These are phyloP conservation scores for Sialis lutaria DNA, from an alignment of 2,888 invertebrate genomes.

Conservation along the genomic window DNA sequence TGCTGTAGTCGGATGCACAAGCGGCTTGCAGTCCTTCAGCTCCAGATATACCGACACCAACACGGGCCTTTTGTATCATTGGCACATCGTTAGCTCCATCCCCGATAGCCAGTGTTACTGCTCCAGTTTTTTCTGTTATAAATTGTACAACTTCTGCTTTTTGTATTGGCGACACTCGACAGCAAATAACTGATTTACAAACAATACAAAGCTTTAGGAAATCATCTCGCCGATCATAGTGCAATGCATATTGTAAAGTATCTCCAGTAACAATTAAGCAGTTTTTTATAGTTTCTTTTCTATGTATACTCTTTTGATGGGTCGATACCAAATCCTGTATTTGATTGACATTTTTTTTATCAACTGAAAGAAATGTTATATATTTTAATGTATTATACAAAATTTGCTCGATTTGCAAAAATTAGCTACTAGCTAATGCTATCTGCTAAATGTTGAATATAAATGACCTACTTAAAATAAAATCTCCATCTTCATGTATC, in stretches of 20 bases:
- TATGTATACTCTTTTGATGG: no score
- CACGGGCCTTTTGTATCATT: conserved; percentile 95
- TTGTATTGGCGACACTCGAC: conserved; percentile 98
- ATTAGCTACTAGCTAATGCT: no score
- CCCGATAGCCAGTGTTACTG: conserved; percentile 85
- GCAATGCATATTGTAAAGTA: conserved; percentile 82
- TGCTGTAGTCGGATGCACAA: conserved; percentile 97
- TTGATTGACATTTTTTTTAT: no score
- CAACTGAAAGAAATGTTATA: no score
- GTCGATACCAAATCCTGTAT: no score
- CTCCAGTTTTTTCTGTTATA: conserved; percentile 61
- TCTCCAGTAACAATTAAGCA: conserved; percentile 86
- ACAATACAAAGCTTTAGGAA: conserved; percentile 86
- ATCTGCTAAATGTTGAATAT: no score
- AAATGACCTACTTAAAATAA: conserved; percentile 34
- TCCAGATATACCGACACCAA: conserved; percentile 95
- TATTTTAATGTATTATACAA: no score
- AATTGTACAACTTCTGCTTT: conserved; percentile 86
- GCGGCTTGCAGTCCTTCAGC: conserved; percentile 98
- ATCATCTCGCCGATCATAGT: conserved; percentile 79
- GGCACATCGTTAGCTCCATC: conserved; percentile 97
- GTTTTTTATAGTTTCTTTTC: conserved; percentile 28
- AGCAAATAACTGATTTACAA: conserved; percentile 93
- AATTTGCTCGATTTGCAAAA: no score
- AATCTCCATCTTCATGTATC: conserved; percentile 68